Percentiles rank a stretch among this genome's conserved stretches.
phyloP scores from a whole-genome alignment of 1,140 invertebrate genomes.

The Papilio xuthus region DNA sequence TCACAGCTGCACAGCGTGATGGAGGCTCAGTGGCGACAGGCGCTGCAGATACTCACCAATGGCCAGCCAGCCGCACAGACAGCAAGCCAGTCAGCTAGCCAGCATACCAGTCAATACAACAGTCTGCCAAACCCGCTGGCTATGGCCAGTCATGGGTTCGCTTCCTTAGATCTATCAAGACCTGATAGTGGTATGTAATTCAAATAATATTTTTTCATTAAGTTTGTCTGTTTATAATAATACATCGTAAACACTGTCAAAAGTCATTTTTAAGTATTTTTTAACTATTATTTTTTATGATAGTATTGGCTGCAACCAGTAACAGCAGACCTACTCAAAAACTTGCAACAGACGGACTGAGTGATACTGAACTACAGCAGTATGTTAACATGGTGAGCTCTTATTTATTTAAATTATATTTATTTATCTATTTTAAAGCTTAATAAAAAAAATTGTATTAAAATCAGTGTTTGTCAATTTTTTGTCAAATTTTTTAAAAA shows the following conservation, averaged over 20 bases:
- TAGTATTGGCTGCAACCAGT: neutral
- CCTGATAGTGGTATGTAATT: constrained; percentile 25
- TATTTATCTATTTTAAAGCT: neutral
- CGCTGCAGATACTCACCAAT: constrained; percentile 86
- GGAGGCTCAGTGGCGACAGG: constrained; percentile 90
- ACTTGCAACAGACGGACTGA: constrained; percentile 54
- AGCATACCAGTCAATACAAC: constrained; percentile 3
- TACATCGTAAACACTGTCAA: no score
- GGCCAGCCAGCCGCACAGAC: constrained; percentile 31
- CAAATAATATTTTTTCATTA: no score
- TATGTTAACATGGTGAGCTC: constrained; percentile 70
- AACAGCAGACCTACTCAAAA: constrained; percentile 4
- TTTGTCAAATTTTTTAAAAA: no score
- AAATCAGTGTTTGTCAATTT: no score
- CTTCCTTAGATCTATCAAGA: constrained; percentile 16
- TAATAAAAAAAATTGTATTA: no score
- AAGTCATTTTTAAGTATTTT: no score
- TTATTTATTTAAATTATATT: neutral
- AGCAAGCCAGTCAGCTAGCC: neutral
- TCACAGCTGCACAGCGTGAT: constrained; percentile 89
- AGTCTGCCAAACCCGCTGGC: neutral
- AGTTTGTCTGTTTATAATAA: no score
- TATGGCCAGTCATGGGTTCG: constrained; percentile 1
- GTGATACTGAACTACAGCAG: constrained; percentile 68
- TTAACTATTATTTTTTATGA: neutral